These are phyloP conservation scores for Megamerina dolium DNA, from an alignment of 2,888 invertebrate species.

Conservation along the genomic window DNA sequence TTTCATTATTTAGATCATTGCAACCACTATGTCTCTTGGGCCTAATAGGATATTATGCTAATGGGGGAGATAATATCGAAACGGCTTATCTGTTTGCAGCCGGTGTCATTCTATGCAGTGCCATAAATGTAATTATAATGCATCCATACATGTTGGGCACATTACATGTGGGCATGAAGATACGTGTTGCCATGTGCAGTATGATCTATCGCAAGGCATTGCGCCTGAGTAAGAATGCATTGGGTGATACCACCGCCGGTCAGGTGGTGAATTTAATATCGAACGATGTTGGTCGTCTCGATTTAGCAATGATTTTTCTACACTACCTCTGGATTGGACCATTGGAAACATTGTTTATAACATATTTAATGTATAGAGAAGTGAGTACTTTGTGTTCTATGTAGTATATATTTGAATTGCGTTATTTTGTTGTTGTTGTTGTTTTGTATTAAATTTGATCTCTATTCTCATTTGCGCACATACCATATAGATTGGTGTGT, in stretches of 20 bases:
- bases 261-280: constrained; percentile 85
- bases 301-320: constrained; percentile 69
- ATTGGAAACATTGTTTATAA: constrained; percentile 71
- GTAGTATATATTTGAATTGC: no score
- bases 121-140: constrained; percentile 68
- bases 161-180: constrained; percentile 61
- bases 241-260: constrained; percentile 69
- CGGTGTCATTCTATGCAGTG: constrained; percentile 67
- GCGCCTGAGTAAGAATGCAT: constrained; percentile 62
- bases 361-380: constrained; percentile 68
- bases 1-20: constrained; percentile 51
- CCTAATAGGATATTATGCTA: constrained; percentile 56
- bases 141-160: constrained; percentile 84
- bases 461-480: background rate
- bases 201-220: constrained; percentile 64
- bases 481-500: constrained; percentile 50
- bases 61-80: constrained; percentile 27
- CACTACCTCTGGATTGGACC: constrained; percentile 93
- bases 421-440: background rate
- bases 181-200: constrained; percentile 63
- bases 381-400: constrained; percentile 35
- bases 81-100: constrained; percentile 72
- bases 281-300: constrained; percentile 77
- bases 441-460: background rate
- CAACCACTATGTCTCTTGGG: constrained; percentile 62